Base-by-base conservation (phyloP, 23 tunicate species). In the Ascidia mentula region DNA sequence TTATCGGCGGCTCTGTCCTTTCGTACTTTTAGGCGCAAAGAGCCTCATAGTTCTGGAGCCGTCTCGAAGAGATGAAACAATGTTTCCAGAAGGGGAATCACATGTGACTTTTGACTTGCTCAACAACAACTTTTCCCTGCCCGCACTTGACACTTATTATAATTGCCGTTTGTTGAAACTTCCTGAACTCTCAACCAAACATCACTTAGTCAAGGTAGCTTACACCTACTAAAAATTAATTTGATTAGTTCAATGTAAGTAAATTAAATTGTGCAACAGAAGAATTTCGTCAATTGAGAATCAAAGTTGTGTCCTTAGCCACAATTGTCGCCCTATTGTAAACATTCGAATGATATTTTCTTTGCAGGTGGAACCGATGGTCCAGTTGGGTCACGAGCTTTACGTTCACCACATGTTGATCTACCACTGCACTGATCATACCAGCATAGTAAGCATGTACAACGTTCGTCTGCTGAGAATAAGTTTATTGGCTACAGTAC, bases 371-470 rank as follows among this genome's bases (percentile, higher is more conserved):
- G 89, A 85, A 31, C 82, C 89, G 32, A 34, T 85, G 0, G 31
- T 85, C 20, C 69, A 77, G 32, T 31, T 4, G 38, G 88, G 82
- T 22, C 77, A 85, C 36, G 89, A 85, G 80, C 15, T 34, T 0
- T 32, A 53, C 39, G 89, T 85, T 36, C 89, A 85, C 34, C 89
- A 85, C 46, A 85, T 85, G 45, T 8, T 78, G 9, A 45, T 85
- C 28, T 85, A 85, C 72, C 82, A 77, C 9, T 85, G 89, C 77
- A 38, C 38, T 4, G 74, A 61, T 5, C 26, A 31, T 6, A 37
- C 46, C 38, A 79, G 5, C 36, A 40, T 79, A 36, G 65, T 70
- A 53, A 5, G 65, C 4, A 53, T n/a, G n/a, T n/a, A n/a, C n/a
- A n/a, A n/a, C n/a, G n/a, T n/a, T n/a, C n/a, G n/a, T n/a, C n/a